Conservation (phyloP, 2,797 vertebrate species). For the Propithecus perrieri region DNA sequence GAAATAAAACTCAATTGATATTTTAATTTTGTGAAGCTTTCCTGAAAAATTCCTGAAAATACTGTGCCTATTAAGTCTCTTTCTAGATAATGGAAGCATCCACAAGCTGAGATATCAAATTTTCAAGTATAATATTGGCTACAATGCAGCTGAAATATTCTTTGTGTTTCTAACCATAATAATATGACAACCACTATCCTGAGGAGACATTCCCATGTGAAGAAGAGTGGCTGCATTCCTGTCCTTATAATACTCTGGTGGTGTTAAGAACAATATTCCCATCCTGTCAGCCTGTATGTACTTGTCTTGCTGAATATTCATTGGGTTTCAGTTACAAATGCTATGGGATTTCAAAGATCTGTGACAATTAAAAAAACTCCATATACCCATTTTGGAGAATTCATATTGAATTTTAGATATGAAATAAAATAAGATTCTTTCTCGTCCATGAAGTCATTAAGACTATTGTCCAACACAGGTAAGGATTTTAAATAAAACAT, state of each 20-base stretch:
- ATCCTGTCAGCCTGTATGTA: background rate
- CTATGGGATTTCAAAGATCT: background rate
- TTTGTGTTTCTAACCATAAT: background rate
- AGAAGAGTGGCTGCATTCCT: background rate
- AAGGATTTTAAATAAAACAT: conserved; percentile 34
- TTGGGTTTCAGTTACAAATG: background rate
- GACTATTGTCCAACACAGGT: background rate
- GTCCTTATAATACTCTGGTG: background rate
- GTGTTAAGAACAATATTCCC: background rate
- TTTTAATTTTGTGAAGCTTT: background rate
- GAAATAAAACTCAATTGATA: background rate
- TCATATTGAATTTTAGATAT: background rate
- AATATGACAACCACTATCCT: background rate
- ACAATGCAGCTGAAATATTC: background rate
- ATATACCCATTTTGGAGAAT: background rate
- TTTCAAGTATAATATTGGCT: background rate
- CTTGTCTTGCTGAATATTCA: conserved; percentile 16
- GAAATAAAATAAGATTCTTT: conserved; percentile 6
- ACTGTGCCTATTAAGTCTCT: background rate
- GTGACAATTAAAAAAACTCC: background rate
- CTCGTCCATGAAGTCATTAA: background rate
- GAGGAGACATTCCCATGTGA: background rate
- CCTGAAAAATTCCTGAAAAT: background rate
- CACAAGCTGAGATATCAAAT: background rate
- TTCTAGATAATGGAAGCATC: background rate